Evolutionary conservation across 2,113 vertebrate genomes (phyloP).

Genomic region (Aleadryas rufinucha): DNA sequence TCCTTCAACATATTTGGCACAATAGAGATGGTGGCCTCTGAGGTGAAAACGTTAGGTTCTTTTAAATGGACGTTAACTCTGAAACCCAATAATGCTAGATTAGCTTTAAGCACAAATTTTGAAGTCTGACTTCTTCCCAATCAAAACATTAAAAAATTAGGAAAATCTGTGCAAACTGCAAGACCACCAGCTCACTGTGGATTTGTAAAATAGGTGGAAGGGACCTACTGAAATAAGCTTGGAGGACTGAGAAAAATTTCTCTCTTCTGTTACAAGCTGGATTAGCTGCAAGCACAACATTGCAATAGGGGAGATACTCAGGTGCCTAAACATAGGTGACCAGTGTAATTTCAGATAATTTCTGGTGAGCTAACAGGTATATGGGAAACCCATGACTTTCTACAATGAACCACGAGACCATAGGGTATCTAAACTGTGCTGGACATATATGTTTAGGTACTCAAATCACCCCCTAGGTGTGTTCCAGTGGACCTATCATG

Average conservation of each 20-base stretch:
- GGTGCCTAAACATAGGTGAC: background rate
- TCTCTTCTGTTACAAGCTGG: background rate
- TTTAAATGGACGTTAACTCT: background rate
- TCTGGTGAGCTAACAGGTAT: background rate
- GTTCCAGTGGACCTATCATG: background rate
- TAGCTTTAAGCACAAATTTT: conserved; percentile 9
- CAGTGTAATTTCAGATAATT: background rate
- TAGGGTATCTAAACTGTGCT: background rate
- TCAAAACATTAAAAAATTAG: conserved; percentile 20
- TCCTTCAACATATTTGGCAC: conserved; percentile 25
- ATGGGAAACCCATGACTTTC: background rate
- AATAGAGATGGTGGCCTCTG: background rate
- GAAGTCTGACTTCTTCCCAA: conserved; percentile 23
- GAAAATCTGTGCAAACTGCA: background rate
- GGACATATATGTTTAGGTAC: background rate
- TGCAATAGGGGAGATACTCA: background rate
- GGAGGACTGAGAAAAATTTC: background rate
- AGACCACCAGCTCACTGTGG: background rate
- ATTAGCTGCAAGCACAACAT: background rate
- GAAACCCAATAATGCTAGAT: conserved; percentile 7
- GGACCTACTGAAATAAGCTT: background rate
- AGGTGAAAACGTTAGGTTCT: background rate
- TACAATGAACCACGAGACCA: background rate
- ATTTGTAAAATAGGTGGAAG: conserved; percentile 2
- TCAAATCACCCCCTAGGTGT: background rate